phyloP scores from a whole-genome alignment of 2,797 vertebrate genomes.

The Hirundo rustica region DNA sequence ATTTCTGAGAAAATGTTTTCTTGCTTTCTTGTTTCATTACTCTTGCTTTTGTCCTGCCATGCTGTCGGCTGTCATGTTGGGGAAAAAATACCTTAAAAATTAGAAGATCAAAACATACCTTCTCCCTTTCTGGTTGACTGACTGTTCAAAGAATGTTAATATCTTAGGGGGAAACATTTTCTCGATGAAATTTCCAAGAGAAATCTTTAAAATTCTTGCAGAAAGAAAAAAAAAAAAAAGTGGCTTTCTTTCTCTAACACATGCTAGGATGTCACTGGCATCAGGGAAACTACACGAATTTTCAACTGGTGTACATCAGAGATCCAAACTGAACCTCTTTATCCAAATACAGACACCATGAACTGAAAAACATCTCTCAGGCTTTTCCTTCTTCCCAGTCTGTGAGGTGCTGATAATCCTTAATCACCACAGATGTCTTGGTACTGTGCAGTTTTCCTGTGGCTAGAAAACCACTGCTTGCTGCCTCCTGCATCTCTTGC shows the following conservation, averaged over 20 bases:
- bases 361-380: background rate
- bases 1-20: background rate
- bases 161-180: background rate
- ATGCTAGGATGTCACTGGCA: background rate
- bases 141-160: background rate
- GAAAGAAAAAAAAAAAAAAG: background rate
- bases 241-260: background rate
- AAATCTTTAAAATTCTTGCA: background rate
- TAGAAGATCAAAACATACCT: background rate
- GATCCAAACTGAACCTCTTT: background rate
- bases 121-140: background rate
- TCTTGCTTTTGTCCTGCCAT: background rate
- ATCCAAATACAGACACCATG: background rate
- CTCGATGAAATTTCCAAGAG: background rate
- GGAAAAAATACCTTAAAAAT: conserved; percentile 12
- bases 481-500: background rate
- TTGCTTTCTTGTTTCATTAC: background rate
- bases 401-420: background rate
- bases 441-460: background rate
- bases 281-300: background rate
- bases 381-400: background rate
- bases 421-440: background rate
- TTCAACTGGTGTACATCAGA: background rate
- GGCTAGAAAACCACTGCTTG: accelerated
- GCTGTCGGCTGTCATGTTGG: background rate